Evolutionary conservation across 2,113 vertebrate genomes (phyloP).

Genomic region (Lasiurus cinereus): DNA sequence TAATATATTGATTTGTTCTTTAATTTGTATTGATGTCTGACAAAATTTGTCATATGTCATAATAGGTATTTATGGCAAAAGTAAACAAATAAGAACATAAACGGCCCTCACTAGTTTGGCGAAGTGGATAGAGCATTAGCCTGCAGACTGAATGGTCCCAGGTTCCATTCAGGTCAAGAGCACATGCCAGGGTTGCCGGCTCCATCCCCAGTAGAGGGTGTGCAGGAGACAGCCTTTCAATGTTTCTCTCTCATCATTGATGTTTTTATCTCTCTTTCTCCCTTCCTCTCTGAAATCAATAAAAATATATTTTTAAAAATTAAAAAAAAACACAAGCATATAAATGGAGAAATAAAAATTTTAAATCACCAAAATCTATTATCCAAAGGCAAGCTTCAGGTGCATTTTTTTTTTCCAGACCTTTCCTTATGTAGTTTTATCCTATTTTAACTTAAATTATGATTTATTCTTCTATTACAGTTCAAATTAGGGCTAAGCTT

Average conservation of each 20-base stretch:
- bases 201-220: no score
- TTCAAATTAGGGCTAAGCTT: background rate
- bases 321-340: background rate
- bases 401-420: background rate
- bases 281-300: background rate
- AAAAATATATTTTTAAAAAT: background rate
- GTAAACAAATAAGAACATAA: background rate
- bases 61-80: conserved; percentile 33
- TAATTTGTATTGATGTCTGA: background rate
- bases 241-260: background rate
- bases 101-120: background rate
- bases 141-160: background rate
- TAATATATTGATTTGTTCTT: background rate
- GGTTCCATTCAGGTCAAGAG: background rate
- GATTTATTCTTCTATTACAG: background rate
- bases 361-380: background rate
- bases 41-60: background rate
- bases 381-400: conserved; percentile 4
- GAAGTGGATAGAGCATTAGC: background rate
- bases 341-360: conserved; percentile 18
- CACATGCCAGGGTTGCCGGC: background rate
- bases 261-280: background rate
- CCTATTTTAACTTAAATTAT: background rate
- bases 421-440: background rate
- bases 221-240: background rate